Conservation (phyloP, 2,888 invertebrate genomes). For the Torymus texanus region DNA sequence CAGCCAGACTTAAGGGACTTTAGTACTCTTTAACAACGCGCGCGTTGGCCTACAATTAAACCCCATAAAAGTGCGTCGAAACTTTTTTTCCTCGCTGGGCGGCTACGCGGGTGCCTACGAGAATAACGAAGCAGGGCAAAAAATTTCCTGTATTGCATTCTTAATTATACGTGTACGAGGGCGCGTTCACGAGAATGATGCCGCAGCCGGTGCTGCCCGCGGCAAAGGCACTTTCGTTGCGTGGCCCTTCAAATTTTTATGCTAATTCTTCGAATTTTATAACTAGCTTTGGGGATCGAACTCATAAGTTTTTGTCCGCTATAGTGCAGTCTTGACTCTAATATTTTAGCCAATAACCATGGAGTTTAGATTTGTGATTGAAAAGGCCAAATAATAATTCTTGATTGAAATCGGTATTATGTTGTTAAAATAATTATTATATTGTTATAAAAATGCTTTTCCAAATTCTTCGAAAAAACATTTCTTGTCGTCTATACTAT, state of each 20-base stretch:
- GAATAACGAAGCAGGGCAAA: background rate
- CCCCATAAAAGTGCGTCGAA: conserved; percentile 68
- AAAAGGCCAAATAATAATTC: no score
- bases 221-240: conserved; percentile 57
- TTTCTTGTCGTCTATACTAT: no score
- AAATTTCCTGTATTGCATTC: conserved; percentile 31
- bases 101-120: background rate
- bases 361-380: no score
- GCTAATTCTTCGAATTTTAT: conserved; percentile 54
- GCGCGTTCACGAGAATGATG: conserved; percentile 14
- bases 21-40: conserved; percentile 73
- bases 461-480: no score
- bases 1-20: conserved; percentile 58
- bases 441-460: no score
- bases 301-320: no score
- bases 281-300: background rate
- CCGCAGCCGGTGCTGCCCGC: background rate
- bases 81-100: conserved; percentile 65
- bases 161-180: conserved; percentile 33
- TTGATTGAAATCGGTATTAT: no score
- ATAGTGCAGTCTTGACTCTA: no score
- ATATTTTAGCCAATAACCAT: no score
- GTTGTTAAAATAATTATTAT: no score
- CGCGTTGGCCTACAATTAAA: conserved; percentile 72
- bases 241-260: conserved; percentile 40